A percentile compares a stretch with the other conserved stretches of the same genome.
Evolutionary conservation across 2,113 vertebrate species (phyloP).

Genomic region (Fregata magnificens): DNA sequence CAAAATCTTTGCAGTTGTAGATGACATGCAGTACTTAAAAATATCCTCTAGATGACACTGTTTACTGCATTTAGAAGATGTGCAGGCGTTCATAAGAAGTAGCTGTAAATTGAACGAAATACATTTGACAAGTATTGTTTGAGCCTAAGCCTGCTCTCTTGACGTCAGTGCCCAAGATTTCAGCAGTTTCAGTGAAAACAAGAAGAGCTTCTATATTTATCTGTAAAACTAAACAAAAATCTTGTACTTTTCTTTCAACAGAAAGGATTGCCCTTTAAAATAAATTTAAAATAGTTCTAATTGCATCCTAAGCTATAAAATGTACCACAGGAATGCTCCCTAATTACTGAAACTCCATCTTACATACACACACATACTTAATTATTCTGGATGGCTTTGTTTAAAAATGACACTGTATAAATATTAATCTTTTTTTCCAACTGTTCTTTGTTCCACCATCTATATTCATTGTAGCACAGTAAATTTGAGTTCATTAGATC

Average conservation of each 20-base stretch:
- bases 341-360: background rate
- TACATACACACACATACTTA: background rate
- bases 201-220: background rate
- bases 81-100: background rate
- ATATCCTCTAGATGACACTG: slow-evolving; percentile 90
- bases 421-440: slow-evolving; percentile 22
- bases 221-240: background rate
- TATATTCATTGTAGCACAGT: background rate
- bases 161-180: background rate
- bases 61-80: slow-evolving; percentile 81
- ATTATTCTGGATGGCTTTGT: slow-evolving; percentile 15
- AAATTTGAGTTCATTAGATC: slow-evolving; percentile 55
- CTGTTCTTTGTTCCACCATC: slow-evolving; percentile 2
- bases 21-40: slow-evolving; percentile 53
- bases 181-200: background rate
- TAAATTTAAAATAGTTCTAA: background rate
- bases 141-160: background rate
- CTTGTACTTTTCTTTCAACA: background rate
- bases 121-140: background rate
- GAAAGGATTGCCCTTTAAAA: background rate
- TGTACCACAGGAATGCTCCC: background rate
- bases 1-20: background rate
- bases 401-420: slow-evolving; percentile 8
- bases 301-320: background rate
- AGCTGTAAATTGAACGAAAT: background rate